Conservation (phyloP, 2,797 vertebrate species). For the Delichon dasypus region DNA sequence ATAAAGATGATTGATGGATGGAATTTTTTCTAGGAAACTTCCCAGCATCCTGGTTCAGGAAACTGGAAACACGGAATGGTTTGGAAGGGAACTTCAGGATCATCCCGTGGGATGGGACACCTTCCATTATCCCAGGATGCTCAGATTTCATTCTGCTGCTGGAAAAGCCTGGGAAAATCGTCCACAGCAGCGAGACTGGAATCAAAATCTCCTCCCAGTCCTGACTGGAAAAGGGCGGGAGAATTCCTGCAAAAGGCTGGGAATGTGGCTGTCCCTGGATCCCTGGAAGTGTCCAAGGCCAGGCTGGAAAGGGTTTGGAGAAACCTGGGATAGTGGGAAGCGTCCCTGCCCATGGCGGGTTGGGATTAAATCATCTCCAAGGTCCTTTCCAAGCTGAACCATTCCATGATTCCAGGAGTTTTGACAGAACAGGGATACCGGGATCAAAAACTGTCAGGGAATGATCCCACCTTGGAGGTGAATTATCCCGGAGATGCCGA, state of each 20-base stretch:
- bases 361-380: background rate
- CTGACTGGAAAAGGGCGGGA: background rate
- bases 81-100: background rate
- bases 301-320: rapidly evolving
- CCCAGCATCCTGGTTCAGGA: background rate
- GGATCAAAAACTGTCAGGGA: background rate
- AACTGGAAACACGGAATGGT: background rate
- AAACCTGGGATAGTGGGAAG: background rate
- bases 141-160: background rate
- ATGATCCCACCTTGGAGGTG: background rate
- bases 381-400: background rate
- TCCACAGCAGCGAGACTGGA: no score
- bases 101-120: background rate
- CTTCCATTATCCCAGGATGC: background rate
- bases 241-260: background rate
- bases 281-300: background rate
- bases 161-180: background rate
- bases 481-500: background rate
- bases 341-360: background rate
- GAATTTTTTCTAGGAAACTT: background rate
- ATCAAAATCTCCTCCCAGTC: background rate
- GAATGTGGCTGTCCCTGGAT: background rate
- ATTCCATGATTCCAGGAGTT: background rate
- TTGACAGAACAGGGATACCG: rapidly evolving
- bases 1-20: no score